These are phyloP conservation scores for Cylindroiulus punctatus DNA, from an alignment of 2,888 invertebrate species.

Conservation along the genomic window DNA sequence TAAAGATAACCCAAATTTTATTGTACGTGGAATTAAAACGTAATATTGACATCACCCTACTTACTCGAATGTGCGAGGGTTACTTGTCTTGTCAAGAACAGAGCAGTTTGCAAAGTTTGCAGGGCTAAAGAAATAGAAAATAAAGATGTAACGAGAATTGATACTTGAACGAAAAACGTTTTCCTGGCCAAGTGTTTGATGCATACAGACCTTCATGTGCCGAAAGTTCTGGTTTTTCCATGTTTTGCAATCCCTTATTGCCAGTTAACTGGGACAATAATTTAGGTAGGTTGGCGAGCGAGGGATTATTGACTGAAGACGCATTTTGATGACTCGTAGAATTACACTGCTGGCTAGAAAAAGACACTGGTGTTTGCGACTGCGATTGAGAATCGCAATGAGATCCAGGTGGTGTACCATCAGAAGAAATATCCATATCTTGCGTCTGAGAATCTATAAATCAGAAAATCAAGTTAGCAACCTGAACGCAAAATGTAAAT, in stretches of 20 bases:
- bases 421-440: conserved; percentile 95
- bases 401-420: conserved; percentile 87
- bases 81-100: conserved; percentile 64
- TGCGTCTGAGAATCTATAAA: conserved; percentile 71
- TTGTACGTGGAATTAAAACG: background rate
- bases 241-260: conserved; percentile 66
- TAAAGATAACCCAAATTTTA: background rate
- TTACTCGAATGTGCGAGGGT: conserved; percentile 61
- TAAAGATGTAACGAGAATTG: no score
- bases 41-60: background rate
- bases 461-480: background rate
- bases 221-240: conserved; percentile 71
- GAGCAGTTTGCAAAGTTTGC: conserved; percentile 70
- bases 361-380: conserved; percentile 59
- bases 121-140: conserved; percentile 64
- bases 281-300: conserved; percentile 69
- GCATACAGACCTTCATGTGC: conserved; percentile 67
- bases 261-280: conserved; percentile 61
- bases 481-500: background rate
- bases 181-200: background rate
- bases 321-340: conserved; percentile 59
- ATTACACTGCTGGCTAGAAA: conserved; percentile 57
- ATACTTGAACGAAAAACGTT: no score
- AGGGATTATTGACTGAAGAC: conserved; percentile 63
- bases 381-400: conserved; percentile 59